Conservation (phyloP, 2,113 vertebrate species). For the Cochlearius cochlearius region DNA sequence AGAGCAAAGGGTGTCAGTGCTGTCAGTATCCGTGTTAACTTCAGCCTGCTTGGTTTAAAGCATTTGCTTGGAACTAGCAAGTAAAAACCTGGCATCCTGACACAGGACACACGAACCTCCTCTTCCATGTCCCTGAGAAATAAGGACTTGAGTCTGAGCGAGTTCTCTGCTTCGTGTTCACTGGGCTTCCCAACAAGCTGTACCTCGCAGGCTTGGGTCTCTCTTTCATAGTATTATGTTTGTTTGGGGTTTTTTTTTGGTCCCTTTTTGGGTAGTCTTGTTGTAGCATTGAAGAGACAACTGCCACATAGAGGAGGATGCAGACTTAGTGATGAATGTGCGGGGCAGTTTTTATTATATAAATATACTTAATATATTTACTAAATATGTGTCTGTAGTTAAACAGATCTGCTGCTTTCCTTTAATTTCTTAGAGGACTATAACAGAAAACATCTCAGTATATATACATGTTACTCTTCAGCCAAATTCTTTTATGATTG, state of each 20-base stretch:
- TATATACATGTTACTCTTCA: neutral
- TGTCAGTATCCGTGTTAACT: neutral
- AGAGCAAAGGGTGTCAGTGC: neutral
- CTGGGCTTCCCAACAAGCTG: neutral
- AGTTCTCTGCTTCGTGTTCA: neutral
- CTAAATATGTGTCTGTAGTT: constrained; percentile 71
- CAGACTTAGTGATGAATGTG: neutral
- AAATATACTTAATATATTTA: constrained; percentile 48
- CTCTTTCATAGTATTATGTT: neutral
- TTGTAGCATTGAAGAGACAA: neutral
- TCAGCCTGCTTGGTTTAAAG: neutral
- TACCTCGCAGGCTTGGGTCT: neutral
- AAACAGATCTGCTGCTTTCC: constrained; percentile 45
- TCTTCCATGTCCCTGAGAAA: neutral
- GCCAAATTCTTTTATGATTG: constrained; percentile 9
- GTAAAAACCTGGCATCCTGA: neutral
- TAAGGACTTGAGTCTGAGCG: neutral
- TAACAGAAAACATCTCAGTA: constrained; percentile 30
- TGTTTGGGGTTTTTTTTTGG: neutral
- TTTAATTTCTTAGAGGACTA: constrained; percentile 27
- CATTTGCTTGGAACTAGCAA: neutral
- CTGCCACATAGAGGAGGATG: neutral
- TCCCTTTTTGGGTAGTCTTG: neutral
- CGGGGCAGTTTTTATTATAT: neutral
- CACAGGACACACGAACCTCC: neutral